A percentile compares a stretch with the other conserved stretches of the same genome.
phyloP scores from a whole-genome alignment of 23 tunicate genomes.

The Corella eumyota region DNA sequence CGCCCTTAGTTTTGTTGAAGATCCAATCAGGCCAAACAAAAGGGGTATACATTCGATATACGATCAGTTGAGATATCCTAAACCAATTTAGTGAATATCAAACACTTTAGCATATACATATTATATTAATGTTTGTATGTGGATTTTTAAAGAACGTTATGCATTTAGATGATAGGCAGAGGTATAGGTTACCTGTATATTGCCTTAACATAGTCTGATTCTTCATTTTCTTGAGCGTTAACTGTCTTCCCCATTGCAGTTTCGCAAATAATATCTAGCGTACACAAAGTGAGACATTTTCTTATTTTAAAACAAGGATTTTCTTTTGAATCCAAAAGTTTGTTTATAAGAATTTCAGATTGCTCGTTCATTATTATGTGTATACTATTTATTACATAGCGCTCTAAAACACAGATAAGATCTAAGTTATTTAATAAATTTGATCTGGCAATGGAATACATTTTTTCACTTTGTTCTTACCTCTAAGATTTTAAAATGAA shows the following conservation, averaged over 20 bases:
- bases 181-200: conserved; percentile 7
- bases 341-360: not conserved
- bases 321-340: not conserved
- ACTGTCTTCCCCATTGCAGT: conserved; percentile 22
- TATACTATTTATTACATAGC: too few relatives aligned
- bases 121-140: too few relatives aligned
- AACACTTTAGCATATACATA: too few relatives aligned
- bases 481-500: conserved; percentile 59
- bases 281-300: conserved; percentile 12
- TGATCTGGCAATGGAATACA: conserved; percentile 80
- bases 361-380: conserved; percentile 48
- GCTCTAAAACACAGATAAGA: conserved; percentile 69
- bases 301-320: conserved; percentile 1
- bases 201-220: conserved; percentile 16
- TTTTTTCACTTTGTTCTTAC: too few relatives aligned
- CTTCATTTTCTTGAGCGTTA: conserved; percentile 6
- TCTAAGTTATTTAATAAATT: conserved; percentile 59
- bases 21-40: too few relatives aligned
- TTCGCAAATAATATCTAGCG: conserved; percentile 19
- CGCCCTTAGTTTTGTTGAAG: conserved; percentile 56
- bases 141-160: too few relatives aligned
- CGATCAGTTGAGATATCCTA: too few relatives aligned
- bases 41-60: too few relatives aligned
- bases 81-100: not conserved
- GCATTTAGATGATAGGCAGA: too few relatives aligned